Base-by-base conservation (phyloP, 2,888 invertebrate species). In the Cantharis flavilabris region DNA sequence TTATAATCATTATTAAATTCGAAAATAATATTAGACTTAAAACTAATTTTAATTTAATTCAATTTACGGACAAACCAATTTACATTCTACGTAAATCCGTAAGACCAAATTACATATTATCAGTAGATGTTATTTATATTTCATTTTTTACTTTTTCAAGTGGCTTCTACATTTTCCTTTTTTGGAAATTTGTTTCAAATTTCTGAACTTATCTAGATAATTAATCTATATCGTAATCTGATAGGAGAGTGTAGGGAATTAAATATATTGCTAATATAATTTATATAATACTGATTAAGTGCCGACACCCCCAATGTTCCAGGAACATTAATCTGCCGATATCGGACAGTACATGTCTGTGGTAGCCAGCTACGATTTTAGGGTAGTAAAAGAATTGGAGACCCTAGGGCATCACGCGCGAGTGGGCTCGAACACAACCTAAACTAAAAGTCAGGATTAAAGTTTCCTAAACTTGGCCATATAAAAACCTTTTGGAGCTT, bases 241-340 rank as follows among this genome's bases (percentile, higher is more conserved):
- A 71, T 71, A 20, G 75, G 64, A 64, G 30, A 75, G 75, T 67
- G 65, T 62, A n/a, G 71, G 63, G 69, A 71, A 71, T 75, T 72
- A 72, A 67, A 75, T 75, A 75, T 67, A 75, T 67, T 65, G 75
- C 67, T 75, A 71, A 75, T 75, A 75, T 75, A 75, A 75, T 75
- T 75, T 75, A 75, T 75, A 75, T 71, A 71, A 70, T 71, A 74
- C 80, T 79, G 80, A 80, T 80, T 80, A 80, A 80, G 79, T 80
- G 80, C 73, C 77, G 80, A 80, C 79, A 80, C 80, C 72, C 65
- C 73, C 76, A 74, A 75, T 71, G 76, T 79, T 79, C 71, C 74
- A 23, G 79, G 73, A 77, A 71, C 80, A 80, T 80, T 80, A 80
- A 80, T 79, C 78, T 76, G 72, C 76, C 69, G 80, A 80, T 80